Evolutionary conservation across 2,113 vertebrate genomes (phyloP).

Genomic region (Percopsis transmontana): DNA sequence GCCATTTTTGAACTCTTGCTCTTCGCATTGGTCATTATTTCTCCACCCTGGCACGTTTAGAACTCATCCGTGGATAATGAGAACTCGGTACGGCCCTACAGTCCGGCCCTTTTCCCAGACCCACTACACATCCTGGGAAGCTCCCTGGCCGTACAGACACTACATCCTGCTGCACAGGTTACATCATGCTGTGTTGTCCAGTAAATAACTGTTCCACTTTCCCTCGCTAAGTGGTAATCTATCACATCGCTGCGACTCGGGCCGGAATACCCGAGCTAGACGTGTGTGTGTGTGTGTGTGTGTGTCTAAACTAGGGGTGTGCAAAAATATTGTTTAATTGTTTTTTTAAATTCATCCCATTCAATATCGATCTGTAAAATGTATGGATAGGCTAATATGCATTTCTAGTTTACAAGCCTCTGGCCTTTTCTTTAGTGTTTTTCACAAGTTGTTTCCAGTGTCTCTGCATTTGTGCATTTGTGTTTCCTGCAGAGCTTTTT

Average conservation of each 20-base stretch:
- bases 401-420: too few species aligned
- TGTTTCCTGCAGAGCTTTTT: too few species aligned
- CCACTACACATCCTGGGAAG: neutral
- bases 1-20: constrained; percentile 24
- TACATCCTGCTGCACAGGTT: constrained; percentile 17
- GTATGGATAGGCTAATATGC: too few species aligned
- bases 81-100: too few species aligned
- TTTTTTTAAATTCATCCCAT: too few species aligned
- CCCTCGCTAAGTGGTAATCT: constrained; percentile 17
- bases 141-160: constrained; percentile 3
- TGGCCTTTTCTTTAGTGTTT: too few species aligned
- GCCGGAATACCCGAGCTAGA: constrained; percentile 13
- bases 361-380: too few species aligned
- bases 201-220: constrained; percentile 27
- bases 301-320: too few species aligned
- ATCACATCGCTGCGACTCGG: neutral
- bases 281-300: constrained; percentile 2
- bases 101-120: too few species aligned
- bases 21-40: constrained; percentile 28
- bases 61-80: constrained; percentile 47
- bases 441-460: too few species aligned
- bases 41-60: constrained; percentile 26
- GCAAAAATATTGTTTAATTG: too few species aligned
- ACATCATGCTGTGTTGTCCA: constrained; percentile 2
- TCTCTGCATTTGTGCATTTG: too few species aligned